Evolutionary conservation across 2,888 invertebrate species (phyloP), one percentile per base, ranked within the genome.

Genomic region (Tenthredo scrophulariae): DNA sequence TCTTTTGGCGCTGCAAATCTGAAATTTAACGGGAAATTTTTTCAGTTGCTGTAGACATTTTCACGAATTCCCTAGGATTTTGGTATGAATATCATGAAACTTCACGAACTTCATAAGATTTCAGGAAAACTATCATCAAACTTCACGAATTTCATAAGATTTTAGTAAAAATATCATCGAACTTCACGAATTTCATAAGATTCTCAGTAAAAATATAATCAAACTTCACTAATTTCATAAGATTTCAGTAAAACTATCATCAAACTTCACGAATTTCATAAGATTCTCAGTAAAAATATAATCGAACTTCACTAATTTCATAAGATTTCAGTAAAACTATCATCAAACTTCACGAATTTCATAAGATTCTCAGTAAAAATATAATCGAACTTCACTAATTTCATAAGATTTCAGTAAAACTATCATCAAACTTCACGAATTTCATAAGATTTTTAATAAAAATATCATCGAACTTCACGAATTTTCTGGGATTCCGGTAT

Each of bases 1-100:
- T 91, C 90, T 84, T 88, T 89, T 83, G 87, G 87, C 18, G 87
- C 85, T 74, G 88, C 86, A 18, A 88, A 89, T 86, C 89, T 89
- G 75, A 15, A 75, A 79, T 26, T 2, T 43, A 29, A 58, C 22
- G n/a, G 7, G n/a, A n/a, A 13, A 29, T 65, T 29, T 10, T 22
- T 22, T 62, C 22, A 10, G 9, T 10, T 10, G 6, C 7, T 22
- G 58, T 58, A 15, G 1, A 22, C 18, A 50, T 13, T 50, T 50
- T 50, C 5, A 15, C 15, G 18, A 50, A 50, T 50, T 15, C 4
- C 15, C 0, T 50, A 0, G 3, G 18, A 18, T 50, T 50, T 50
- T 15, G 1, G 50, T 15, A 18, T 1, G n/a, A 54, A n/a, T n/a
- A n/a, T n/a, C n/a, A n/a, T n/a, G 0, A n/a, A n/a, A 54, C 18